A percentile compares a stretch with the other conserved stretches of the same genome.
Evolutionary conservation across 2,113 vertebrate genomes (phyloP).

Genomic region (Osmerus mordax): DNA sequence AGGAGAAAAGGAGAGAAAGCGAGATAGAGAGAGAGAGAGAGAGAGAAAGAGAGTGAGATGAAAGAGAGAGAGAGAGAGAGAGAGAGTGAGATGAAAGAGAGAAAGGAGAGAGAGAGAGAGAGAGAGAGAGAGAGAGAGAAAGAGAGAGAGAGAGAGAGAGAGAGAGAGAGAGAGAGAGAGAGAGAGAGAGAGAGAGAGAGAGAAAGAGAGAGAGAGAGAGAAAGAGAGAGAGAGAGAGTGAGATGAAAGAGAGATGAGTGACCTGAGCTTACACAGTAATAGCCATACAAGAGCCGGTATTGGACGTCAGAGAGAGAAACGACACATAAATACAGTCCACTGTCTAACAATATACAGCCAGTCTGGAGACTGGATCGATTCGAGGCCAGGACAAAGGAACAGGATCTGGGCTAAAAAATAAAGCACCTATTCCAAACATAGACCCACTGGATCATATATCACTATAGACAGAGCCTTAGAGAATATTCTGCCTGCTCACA

Average conservation of each 20-base stretch:
- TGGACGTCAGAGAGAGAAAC: not conserved
- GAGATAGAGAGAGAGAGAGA: constrained; percentile 1
- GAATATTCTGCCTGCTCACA: not conserved
- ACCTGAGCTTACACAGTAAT: not conserved
- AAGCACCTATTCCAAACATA: constrained; percentile 46
- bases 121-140: not conserved
- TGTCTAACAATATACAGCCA: constrained; percentile 36
- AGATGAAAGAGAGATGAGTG: not conserved
- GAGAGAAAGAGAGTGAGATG: constrained; percentile 6
- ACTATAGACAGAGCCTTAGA: constrained; percentile 16
- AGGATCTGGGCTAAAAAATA: constrained; percentile 55
- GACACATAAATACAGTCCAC: constrained; percentile 28
- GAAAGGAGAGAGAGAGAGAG: not conserved
- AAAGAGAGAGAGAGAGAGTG: not conserved
- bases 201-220: not conserved
- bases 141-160: not conserved
- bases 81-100: not conserved
- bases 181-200: not conserved
- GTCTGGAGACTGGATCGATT: constrained; percentile 47
- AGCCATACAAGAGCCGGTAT: not conserved
- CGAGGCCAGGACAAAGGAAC: constrained; percentile 39
- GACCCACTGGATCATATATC: constrained; percentile 48
- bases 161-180: not conserved
- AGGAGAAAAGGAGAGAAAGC: not conserved
- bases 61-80: not conserved